A percentile compares a stretch with the other conserved stretches of the same genome.
Conservation (phyloP, 2,797 vertebrate species). For the Typhlichthys subterraneus region DNA sequence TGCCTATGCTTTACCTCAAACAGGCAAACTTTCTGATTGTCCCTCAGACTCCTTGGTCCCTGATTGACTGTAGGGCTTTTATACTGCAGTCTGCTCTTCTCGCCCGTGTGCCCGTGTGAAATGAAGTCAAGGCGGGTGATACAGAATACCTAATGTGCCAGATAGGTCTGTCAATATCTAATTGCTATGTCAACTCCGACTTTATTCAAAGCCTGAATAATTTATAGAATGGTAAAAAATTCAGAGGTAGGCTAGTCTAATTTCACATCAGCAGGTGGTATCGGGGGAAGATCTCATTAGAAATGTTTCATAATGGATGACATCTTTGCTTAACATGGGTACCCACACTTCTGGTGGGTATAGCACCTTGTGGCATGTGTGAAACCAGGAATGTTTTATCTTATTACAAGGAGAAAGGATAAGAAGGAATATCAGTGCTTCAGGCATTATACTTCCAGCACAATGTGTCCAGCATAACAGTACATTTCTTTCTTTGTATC, state of each 20-base stretch:
- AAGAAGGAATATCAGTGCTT: slow-evolving; percentile 41
- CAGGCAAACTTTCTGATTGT: slow-evolving; percentile 29
- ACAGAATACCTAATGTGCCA: slow-evolving; percentile 60
- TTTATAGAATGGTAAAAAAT: slow-evolving; percentile 64
- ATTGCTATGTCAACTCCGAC: slow-evolving; percentile 71
- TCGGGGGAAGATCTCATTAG: slow-evolving; percentile 59
- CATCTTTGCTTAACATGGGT: slow-evolving; percentile 33
- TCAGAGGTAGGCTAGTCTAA: slow-evolving; percentile 38
- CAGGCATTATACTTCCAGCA: slow-evolving; percentile 32
- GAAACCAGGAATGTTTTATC: slow-evolving; percentile 40
- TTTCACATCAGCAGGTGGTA: slow-evolving; percentile 38
- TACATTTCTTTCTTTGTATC: too few species aligned
- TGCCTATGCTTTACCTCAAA: slow-evolving; percentile 34
- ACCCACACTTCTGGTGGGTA: too few species aligned
- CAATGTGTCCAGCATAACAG: background rate
- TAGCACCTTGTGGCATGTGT: too few species aligned
- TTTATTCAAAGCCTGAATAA: slow-evolving; percentile 71
- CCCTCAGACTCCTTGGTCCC: slow-evolving; percentile 22
- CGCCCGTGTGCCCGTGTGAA: slow-evolving; percentile 27
- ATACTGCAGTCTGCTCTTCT: slow-evolving; percentile 27
- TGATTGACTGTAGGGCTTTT: slow-evolving; percentile 50
- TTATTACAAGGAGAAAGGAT: slow-evolving; percentile 50
- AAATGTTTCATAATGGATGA: slow-evolving; percentile 65
- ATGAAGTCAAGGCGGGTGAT: slow-evolving; percentile 45
- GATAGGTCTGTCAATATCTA: slow-evolving; percentile 71